Conservation (phyloP, 2,888 invertebrate species). For the Leptopterna dolabrata region DNA sequence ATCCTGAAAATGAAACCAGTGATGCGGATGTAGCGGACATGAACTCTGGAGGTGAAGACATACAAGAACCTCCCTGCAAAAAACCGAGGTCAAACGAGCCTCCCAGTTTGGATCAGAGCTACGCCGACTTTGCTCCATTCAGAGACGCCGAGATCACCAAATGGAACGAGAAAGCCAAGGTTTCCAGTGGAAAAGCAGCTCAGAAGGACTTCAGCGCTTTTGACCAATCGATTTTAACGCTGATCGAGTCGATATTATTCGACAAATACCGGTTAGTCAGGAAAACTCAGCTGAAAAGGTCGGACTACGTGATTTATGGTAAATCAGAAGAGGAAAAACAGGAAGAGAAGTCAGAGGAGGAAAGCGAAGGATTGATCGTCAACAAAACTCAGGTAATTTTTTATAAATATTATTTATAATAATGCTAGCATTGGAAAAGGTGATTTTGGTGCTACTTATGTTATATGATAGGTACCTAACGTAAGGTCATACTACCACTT, state of each 20-base stretch:
- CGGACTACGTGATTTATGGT: slow-evolving; percentile 78
- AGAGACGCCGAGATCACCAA: slow-evolving; percentile 87
- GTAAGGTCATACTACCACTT: too few relatives aligned
- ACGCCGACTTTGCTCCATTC: slow-evolving; percentile 74
- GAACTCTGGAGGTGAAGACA: slow-evolving; percentile 65
- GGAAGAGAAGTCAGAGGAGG: neutral
- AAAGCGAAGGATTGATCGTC: neutral
- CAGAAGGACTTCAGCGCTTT: slow-evolving; percentile 73
- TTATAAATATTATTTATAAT: too few relatives aligned
- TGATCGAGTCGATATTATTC: slow-evolving; percentile 86
- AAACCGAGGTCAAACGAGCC: slow-evolving; percentile 54
- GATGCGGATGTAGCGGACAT: slow-evolving; percentile 56
- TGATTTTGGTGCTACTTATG: too few relatives aligned
- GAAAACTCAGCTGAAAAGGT: slow-evolving; percentile 83
- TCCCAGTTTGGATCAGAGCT: slow-evolving; percentile 70
- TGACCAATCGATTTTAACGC: slow-evolving; percentile 74
- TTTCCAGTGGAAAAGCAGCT: slow-evolving; percentile 75
- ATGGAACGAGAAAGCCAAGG: slow-evolving; percentile 93
- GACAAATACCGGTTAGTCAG: slow-evolving; percentile 82
- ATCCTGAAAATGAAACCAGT: slow-evolving; percentile 21
- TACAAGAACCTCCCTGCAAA: slow-evolving; percentile 67
- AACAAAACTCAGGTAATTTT: neutral
- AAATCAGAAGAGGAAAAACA: slow-evolving; percentile 65
- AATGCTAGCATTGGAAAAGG: too few relatives aligned
- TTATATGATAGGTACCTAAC: too few relatives aligned